phyloP scores from a whole-genome alignment of 2,797 vertebrate genomes.

The Stomatorhinus walkeri region DNA sequence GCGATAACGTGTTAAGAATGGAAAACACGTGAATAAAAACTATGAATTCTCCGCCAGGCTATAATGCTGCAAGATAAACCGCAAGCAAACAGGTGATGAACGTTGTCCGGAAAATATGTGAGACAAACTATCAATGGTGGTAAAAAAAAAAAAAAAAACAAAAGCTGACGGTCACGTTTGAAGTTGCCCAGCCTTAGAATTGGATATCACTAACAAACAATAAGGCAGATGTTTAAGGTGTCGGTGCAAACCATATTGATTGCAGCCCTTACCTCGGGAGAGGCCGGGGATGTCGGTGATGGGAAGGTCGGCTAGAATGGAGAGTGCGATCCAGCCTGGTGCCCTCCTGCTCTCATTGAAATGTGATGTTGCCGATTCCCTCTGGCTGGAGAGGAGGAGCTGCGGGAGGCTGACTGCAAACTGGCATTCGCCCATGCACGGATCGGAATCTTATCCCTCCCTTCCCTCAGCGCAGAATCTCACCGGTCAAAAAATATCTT shows the following conservation, averaged over 20 bases:
- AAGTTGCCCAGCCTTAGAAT: neutral
- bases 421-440: constrained; percentile 49
- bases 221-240: neutral
- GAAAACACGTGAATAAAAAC: neutral
- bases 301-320: constrained; percentile 45
- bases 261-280: constrained; percentile 34
- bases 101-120: neutral
- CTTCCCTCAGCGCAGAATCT: constrained; percentile 27
- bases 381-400: constrained; percentile 61
- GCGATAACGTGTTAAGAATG: neutral
- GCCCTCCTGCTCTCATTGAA: constrained; percentile 57
- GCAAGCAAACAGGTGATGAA: constrained; percentile 20
- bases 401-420: constrained; percentile 40
- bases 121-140: neutral
- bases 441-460: constrained; percentile 38
- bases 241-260: neutral
- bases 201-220: neutral
- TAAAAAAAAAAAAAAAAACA: neutral
- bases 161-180: neutral
- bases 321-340: constrained; percentile 50
- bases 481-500: constrained; percentile 32
- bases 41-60: neutral
- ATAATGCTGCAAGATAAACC: neutral
- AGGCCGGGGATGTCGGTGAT: constrained; percentile 43
- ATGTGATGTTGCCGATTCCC: constrained; percentile 44